A percentile compares a stretch with the other conserved stretches of the same genome.
Conservation (phyloP, 1,140 invertebrate species). For the Calosoma granatense region DNA sequence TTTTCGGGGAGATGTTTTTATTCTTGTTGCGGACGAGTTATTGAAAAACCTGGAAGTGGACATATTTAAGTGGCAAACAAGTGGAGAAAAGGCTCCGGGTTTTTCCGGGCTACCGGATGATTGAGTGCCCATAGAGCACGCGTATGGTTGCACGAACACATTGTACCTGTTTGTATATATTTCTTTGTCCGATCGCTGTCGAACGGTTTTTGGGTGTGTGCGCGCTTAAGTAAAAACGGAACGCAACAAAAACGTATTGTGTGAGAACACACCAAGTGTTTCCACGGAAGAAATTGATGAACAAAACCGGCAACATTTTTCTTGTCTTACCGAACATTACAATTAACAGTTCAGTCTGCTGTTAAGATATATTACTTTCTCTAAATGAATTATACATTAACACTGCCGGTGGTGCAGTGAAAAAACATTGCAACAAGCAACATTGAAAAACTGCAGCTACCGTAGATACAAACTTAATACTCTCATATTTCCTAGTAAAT, state of each 20-base stretch:
- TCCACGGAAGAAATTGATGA: background rate
- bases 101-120: no score
- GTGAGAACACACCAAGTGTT: background rate
- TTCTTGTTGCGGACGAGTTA: no score
- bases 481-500: no score
- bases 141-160: background rate
- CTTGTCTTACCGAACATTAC: background rate
- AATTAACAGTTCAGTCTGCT: background rate
- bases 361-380: background rate
- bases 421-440: background rate
- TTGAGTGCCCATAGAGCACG: no score
- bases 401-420: background rate
- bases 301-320: slow-evolving; percentile 1
- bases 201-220: no score
- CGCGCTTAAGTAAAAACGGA: background rate
- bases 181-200: background rate
- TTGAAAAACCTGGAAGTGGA: no score
- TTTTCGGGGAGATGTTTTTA: no score
- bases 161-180: background rate
- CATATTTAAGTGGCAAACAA: no score
- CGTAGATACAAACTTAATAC: background rate
- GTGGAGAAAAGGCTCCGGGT: no score
- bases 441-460: background rate
- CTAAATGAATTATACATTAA: slow-evolving; percentile 3
- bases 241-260: background rate